Conservation (phyloP, 2,797 vertebrate species). For the Sphenopsis melanotis region DNA sequence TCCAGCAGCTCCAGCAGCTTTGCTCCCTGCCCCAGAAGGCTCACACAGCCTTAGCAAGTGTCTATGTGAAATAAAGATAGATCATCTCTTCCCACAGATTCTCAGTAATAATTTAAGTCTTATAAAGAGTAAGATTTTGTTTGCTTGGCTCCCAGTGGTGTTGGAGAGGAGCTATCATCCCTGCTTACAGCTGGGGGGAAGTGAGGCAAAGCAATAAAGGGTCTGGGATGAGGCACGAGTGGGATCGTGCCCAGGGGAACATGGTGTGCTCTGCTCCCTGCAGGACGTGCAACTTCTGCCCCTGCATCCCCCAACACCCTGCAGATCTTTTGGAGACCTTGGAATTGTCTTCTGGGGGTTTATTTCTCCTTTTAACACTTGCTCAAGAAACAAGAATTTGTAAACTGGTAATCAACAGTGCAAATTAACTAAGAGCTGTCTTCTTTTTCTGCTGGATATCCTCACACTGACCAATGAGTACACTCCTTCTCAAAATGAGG, state of each 20-base stretch:
- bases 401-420: neutral
- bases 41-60: neutral
- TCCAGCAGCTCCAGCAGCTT: constrained; percentile 19
- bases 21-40: constrained; percentile 15
- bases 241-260: neutral
- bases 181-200: neutral
- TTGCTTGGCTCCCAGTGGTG: neutral
- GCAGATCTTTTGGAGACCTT: neutral
- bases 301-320: neutral
- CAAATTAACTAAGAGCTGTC: neutral
- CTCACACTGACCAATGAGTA: neutral
- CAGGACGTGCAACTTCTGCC: neutral
- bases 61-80: constrained; percentile 19
- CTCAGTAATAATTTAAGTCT: constrained; percentile 47
- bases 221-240: neutral
- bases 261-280: neutral
- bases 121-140: constrained; percentile 45
- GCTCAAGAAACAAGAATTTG: neutral
- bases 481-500: neutral
- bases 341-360: neutral
- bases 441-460: neutral
- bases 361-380: neutral
- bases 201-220: neutral
- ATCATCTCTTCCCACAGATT: constrained; percentile 11
- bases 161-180: neutral